Percentiles rank a stretch among this genome's conserved stretches.
Evolutionary conservation across 2,797 vertebrate genomes (phyloP).

Genomic region (Alectoris magna): DNA sequence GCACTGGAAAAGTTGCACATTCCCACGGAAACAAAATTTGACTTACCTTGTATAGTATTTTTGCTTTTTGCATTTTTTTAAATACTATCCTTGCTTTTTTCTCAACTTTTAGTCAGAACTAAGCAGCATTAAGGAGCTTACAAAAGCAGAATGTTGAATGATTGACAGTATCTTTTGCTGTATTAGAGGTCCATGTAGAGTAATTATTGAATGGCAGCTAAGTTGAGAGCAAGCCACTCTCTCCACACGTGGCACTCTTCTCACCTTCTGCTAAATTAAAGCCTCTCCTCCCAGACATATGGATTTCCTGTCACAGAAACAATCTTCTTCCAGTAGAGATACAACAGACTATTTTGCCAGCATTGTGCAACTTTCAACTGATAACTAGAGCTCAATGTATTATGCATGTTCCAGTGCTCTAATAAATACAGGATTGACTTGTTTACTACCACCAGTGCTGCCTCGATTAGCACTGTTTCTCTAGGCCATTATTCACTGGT

Average conservation of each 20-base stretch:
- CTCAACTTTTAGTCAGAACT: conserved; percentile 33
- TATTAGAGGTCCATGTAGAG: conserved; percentile 16
- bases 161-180: conserved; percentile 34
- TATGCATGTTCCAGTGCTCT: conserved; percentile 71
- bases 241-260: conserved; percentile 38
- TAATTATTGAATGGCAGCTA: conserved; percentile 56
- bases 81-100: neutral
- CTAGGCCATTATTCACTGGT: conserved; percentile 57
- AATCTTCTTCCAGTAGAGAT: conserved; percentile 43
- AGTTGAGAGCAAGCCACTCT: conserved; percentile 1
- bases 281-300: conserved; percentile 47
- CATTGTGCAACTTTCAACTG: conserved; percentile 60
- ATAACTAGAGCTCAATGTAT: conserved; percentile 68
- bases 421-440: conserved; percentile 78
- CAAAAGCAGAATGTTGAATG: conserved; percentile 10
- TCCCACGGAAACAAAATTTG: neutral
- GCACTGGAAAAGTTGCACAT: neutral
- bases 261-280: conserved; percentile 70
- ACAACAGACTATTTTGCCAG: conserved; percentile 51
- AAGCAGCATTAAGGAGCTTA: conserved; percentile 43
- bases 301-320: conserved; percentile 73
- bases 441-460: conserved; percentile 65
- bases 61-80: conserved; percentile 3
- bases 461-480: conserved; percentile 71
- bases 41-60: neutral